phyloP scores from a whole-genome alignment of 2,888 invertebrate species.

The Hypena proboscidalis region DNA sequence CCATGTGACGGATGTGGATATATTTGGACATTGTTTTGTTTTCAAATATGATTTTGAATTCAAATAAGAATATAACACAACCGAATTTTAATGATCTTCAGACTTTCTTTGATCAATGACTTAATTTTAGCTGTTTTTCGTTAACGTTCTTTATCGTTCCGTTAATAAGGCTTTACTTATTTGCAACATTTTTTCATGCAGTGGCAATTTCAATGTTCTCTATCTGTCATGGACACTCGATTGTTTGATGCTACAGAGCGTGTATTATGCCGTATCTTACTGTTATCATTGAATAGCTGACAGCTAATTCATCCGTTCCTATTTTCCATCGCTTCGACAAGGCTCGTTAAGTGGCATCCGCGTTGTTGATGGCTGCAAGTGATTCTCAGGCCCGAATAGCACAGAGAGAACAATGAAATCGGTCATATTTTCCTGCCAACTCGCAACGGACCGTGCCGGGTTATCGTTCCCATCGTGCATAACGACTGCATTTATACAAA shows the following conservation, averaged over 20 bases:
- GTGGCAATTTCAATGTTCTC: slow-evolving; percentile 16
- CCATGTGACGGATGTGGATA: too few species aligned
- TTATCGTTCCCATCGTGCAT: slow-evolving; percentile 79
- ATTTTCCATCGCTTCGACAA: slow-evolving; percentile 82
- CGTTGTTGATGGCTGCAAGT: slow-evolving; percentile 81
- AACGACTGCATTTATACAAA: slow-evolving; percentile 75
- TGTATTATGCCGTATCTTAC: slow-evolving; percentile 60
- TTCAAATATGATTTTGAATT: too few species aligned
- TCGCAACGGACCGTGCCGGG: slow-evolving; percentile 77
- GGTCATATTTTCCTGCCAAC: slow-evolving; percentile 82
- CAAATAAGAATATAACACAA: too few species aligned
- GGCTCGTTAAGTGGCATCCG: slow-evolving; percentile 83
- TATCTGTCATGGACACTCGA: slow-evolving; percentile 62
- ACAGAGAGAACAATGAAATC: slow-evolving; percentile 82
- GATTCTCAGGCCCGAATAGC: slow-evolving; percentile 80
- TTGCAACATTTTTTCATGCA: too few species aligned
- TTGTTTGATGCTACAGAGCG: slow-evolving; percentile 64
- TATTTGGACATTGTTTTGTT: too few species aligned
- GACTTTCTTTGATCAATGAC: too few species aligned
- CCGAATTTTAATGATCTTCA: too few species aligned
- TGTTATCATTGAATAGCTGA: slow-evolving; percentile 77
- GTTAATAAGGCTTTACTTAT: slow-evolving; percentile 1
- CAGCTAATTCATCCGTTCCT: slow-evolving; percentile 79
- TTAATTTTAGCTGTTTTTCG: too few species aligned
- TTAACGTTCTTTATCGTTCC: too few species aligned